A percentile compares a stretch with the other conserved stretches of the same genome.
phyloP scores from a whole-genome alignment of 1,140 invertebrate genomes.

The Tetramorium simillimum region DNA sequence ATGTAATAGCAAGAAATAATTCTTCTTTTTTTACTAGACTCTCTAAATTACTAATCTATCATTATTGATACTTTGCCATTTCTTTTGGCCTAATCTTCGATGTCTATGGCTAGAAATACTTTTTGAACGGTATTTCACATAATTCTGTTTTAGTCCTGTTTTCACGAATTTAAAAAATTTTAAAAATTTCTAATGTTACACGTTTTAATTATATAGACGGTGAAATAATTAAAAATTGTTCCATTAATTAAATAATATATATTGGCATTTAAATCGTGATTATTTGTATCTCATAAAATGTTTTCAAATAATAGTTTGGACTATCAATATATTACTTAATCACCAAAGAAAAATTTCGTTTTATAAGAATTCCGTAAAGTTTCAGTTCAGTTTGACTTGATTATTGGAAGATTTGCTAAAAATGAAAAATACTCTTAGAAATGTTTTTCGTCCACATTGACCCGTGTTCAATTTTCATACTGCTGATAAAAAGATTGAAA shows the following conservation, averaged over 20 bases:
- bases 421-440: background rate
- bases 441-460: background rate
- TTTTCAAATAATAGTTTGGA: too few relatives aligned
- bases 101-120: background rate
- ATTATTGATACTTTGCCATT: background rate
- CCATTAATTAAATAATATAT: background rate
- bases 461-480: background rate
- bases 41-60: background rate
- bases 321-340: background rate
- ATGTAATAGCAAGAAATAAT: background rate
- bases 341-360: background rate
- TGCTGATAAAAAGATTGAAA: background rate
- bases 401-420: background rate
- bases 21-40: background rate
- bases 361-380: background rate
- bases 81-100: background rate
- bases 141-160: background rate
- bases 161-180: background rate
- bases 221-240: background rate
- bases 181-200: background rate
- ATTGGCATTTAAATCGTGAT: background rate
- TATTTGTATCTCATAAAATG: background rate
- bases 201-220: background rate
- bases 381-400: too few relatives aligned
- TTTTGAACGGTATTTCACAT: background rate